A percentile compares a stretch with the other conserved stretches of the same genome.
These are phyloP conservation scores for Tenebrosternarchus preto DNA, from an alignment of 2,113 vertebrate genomes.

Conservation along the genomic window DNA sequence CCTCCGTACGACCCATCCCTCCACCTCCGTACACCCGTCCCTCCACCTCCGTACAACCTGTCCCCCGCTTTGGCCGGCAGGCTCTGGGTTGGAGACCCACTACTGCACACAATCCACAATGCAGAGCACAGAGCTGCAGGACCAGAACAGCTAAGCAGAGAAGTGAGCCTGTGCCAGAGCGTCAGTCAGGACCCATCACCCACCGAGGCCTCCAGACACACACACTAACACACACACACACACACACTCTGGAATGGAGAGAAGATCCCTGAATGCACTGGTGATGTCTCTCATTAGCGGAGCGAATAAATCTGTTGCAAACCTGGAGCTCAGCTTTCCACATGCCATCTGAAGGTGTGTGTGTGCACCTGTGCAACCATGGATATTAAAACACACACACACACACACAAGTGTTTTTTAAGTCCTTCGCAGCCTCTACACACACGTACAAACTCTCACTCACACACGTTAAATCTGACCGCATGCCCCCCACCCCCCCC, in stretches of 20 bases:
- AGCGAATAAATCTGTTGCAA: conserved; percentile 65
- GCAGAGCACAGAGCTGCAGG: conserved; percentile 26
- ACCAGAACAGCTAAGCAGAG: conserved; percentile 25
- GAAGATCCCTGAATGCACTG: conserved; percentile 37
- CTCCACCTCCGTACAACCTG: too few species aligned
- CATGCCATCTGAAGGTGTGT: background rate
- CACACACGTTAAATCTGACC: too few species aligned
- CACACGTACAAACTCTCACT: conserved; percentile 14
- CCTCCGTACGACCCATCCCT: too few species aligned
- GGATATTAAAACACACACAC: background rate
- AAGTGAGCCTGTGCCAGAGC: background rate
- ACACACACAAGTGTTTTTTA: too few species aligned
- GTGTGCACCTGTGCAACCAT: background rate
- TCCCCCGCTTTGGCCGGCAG: background rate
- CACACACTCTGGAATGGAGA: background rate
- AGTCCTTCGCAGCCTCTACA: too few species aligned
- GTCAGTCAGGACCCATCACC: too few species aligned
- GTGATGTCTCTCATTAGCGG: conserved; percentile 69
- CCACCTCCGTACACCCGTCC: too few species aligned
- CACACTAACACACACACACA: background rate
- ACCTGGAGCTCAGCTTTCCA: conserved; percentile 15
- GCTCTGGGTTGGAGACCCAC: conserved; percentile 1
- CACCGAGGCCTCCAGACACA: too few species aligned
- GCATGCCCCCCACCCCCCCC: too few species aligned
- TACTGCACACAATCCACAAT: conserved; percentile 36